Evolutionary conservation across 1,140 invertebrate genomes (phyloP), one percentile per base, ranked within the genome.

Genomic region (Palaemon carinicauda): DNA sequence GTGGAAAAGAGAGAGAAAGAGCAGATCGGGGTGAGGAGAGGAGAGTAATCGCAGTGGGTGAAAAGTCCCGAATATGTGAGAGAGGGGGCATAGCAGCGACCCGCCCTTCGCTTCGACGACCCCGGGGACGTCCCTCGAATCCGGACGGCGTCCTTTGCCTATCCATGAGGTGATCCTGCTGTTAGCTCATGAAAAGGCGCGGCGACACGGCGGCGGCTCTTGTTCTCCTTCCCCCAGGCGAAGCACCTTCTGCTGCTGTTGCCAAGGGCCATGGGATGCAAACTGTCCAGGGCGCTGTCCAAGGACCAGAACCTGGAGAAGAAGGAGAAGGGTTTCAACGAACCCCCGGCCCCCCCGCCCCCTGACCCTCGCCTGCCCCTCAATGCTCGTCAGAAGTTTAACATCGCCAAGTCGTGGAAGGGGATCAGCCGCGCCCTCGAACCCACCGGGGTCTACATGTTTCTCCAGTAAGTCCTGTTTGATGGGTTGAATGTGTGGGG

Each of bases 331-430:
- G 75, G 80, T 53, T 79, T 86, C 33, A 85, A 92, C 24, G 92
- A 91, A 54, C 92, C 92, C 24, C 92, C 93, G 21, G 91, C 92
- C 12, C 95, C 94, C 2, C 93, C 93, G 15, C 93, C 94, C 15
- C 94, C 94, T 4, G 96, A 97, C 91, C 95, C 95, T 1, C 91
- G 96, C 54, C 93, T 97, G 84, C 96, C 96, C 0, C 92, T 98
- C 27, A 96, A 95, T 1, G 95, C 95, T 5, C 95, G 95, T 90
- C 96, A 98, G 92, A 96, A 96, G 91, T 97, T 96, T 91, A 95
- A 93, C 85, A 96, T 98, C 92, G 93, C 96, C 53, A 96, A 96
- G 2, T 96, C 96, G 17, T 98, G 96, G 96, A 97, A 96, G 91
- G 96, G 95, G 5, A 97, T 97, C 87, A 94, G 94, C 69, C 94